Base-by-base conservation (phyloP, 2,888 invertebrate species). In the Eristalinus sepulchralis region DNA sequence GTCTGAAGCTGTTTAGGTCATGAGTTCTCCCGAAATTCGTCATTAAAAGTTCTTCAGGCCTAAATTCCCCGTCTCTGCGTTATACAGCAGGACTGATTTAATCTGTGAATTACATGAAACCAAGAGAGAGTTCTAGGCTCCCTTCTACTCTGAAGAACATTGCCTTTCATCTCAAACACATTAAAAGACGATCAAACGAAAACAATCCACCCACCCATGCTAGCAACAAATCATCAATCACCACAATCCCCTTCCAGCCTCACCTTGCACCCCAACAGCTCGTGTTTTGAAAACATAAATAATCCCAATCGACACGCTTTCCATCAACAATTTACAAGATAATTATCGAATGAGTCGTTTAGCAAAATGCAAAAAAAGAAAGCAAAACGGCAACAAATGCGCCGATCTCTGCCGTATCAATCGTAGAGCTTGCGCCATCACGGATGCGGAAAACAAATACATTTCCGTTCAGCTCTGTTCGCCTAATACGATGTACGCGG, bases 291-390 rank as follows among this genome's bases (percentile, higher is more conserved):
- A 47, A 13, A 17, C 13, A 27, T 11, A 31, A 72, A 60, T 53
- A 72, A 72, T 72, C 60, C 31, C 20, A 11, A 31, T 8, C 20
- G 71, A 47, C 71, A 60, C 47, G 62, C 31, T 60, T 17, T 71
- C 59, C 36, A 31, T 34, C 71, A 31, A 27, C 31, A 62, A 33
- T 62, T 47, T 47, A 22, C 62, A 62, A 62, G 20, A 62, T 62
- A 72, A 72, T 59, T 59, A 59, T 36, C 39, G 9, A 27, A 59
- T 2, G 27, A 60, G 17, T 55, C 55, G 53, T 31, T 53, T 1
- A 34, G 34, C 34, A 34, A 34, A 34, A 3, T 2, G 10, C 8
- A 34, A 9, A 47, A 9, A 47, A 47, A 17, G 8, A n/a, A 6
- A 8, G 17, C 47, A 47, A 47, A n/a, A 6, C 8, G 6, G 34